Evolutionary conservation across 2,113 vertebrate genomes (phyloP).

Genomic region (Cyphotilapia sp.): DNA sequence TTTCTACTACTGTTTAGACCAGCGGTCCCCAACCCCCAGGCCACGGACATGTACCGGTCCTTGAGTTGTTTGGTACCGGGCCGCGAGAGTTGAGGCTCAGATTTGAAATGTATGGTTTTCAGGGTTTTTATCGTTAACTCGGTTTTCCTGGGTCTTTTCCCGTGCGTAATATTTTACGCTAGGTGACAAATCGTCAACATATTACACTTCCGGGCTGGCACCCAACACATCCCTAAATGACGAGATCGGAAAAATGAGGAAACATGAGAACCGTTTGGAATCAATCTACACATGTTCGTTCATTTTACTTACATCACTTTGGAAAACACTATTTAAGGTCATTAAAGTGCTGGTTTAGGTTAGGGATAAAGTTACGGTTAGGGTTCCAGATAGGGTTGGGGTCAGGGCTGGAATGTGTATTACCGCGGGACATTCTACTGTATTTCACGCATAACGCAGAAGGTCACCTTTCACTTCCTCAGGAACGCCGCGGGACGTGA

Average conservation of each 20-base stretch:
- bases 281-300: background rate
- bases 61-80: background rate
- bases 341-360: background rate
- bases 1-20: background rate
- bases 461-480: background rate
- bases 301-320: background rate
- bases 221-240: background rate
- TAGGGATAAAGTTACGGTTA: background rate
- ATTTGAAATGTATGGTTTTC: background rate
- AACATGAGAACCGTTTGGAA: background rate
- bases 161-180: background rate
- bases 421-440: background rate
- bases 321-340: background rate
- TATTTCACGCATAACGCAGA: background rate
- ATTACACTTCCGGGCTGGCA: background rate
- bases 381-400: background rate
- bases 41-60: background rate
- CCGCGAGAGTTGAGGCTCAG: background rate
- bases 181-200: background rate
- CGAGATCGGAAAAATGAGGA: background rate
- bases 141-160: background rate
- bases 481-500: background rate
- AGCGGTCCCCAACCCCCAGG: background rate
- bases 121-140: background rate
- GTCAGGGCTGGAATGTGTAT: background rate